Evolutionary conservation across 1,140 invertebrate species (phyloP).

Genomic region (Andricus grossulariae): DNA sequence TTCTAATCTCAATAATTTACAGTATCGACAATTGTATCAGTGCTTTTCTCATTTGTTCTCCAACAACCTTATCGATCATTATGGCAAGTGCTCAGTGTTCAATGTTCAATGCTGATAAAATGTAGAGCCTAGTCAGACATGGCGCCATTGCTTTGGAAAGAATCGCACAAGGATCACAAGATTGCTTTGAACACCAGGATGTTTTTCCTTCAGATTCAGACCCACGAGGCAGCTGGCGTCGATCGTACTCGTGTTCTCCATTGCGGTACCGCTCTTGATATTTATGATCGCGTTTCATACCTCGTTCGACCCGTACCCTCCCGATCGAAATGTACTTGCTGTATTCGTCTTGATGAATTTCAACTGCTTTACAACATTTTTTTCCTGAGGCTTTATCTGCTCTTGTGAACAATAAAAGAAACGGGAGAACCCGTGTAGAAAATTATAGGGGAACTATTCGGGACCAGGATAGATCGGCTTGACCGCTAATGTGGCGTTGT

Average conservation of each 20-base stretch:
- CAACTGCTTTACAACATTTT: constrained; percentile 5
- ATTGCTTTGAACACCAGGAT: constrained; percentile 3
- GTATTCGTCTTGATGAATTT: constrained; percentile 28
- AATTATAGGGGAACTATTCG: no score
- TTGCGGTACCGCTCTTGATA: constrained; percentile 6
- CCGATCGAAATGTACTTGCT: constrained; percentile 14
- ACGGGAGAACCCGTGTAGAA: no score
- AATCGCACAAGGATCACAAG: constrained; percentile 15
- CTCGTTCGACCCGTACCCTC: constrained; percentile 7
- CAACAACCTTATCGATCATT: neutral
- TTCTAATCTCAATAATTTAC: constrained; percentile 63
- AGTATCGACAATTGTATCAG: constrained; percentile 42
- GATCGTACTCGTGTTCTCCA: neutral
- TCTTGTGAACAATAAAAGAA: neutral
- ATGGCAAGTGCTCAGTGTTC: neutral
- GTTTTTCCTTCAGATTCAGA: neutral
- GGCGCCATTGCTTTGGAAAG: neutral
- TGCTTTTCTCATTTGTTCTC: constrained; percentile 26
- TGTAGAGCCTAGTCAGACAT: neutral
- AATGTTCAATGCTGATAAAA: neutral
- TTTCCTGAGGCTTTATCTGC: neutral
- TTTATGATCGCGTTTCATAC: constrained; percentile 43
- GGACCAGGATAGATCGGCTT: no score
- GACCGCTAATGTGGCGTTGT: no score
- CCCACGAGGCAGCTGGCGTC: neutral